These are phyloP conservation scores for Phortica magna DNA, from an alignment of 2,888 invertebrate genomes.

Conservation along the genomic window DNA sequence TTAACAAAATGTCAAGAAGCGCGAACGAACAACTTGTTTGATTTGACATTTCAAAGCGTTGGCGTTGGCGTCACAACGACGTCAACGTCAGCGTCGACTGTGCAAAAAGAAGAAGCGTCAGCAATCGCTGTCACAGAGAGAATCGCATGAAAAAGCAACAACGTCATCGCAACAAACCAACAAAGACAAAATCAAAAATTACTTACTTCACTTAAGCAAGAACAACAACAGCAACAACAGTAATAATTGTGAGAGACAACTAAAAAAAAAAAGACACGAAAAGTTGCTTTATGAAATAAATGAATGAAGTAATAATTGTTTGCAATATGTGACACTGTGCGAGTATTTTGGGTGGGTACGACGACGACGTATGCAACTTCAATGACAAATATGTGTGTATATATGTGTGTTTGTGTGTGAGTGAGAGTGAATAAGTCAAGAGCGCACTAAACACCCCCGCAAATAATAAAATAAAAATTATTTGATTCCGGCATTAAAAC, in stretches of 20 bases:
- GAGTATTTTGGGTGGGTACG: conserved; percentile 59
- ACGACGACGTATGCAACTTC: conserved; percentile 7
- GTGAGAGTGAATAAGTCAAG: conserved; percentile 46
- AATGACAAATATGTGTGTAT: conserved; percentile 36
- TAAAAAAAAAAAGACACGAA: no score
- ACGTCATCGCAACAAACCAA: conserved; percentile 33
- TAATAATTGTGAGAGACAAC: conserved; percentile 34
- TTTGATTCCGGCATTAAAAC: background rate
- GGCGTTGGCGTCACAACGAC: background rate
- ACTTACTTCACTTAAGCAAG: background rate
- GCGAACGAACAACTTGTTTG: conserved; percentile 45
- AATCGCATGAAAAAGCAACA: conserved; percentile 41
- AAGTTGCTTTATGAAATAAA: conserved; percentile 22
- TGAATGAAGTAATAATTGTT: conserved; percentile 61
- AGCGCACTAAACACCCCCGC: background rate
- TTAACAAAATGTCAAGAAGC: conserved; percentile 12
- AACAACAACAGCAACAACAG: background rate
- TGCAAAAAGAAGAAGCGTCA: conserved; percentile 41
- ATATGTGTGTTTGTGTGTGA: conserved; percentile 28
- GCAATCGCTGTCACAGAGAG: conserved; percentile 37
- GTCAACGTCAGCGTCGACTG: background rate
- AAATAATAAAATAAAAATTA: background rate
- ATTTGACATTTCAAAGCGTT: conserved; percentile 37
- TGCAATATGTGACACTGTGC: conserved; percentile 61
- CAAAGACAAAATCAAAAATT: conserved; percentile 1